Percentiles rank a stretch among this genome's conserved stretches.
phyloP scores from a whole-genome alignment of 2,113 vertebrate species.

The Chiloscyllium plagiosum region DNA sequence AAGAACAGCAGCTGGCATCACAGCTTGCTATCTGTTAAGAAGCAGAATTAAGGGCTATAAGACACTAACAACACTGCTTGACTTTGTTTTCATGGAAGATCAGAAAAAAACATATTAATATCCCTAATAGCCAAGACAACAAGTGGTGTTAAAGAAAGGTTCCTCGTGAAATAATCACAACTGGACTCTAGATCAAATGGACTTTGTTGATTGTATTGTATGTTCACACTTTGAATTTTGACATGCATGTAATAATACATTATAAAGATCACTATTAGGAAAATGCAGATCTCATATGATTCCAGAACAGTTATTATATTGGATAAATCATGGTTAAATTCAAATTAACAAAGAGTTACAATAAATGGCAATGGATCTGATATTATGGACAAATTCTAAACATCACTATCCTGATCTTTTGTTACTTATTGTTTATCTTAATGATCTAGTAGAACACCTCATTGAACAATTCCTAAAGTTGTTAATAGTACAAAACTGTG shows the following conservation, averaged over 20 bases:
- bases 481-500: neutral
- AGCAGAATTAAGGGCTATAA: neutral
- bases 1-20: neutral
- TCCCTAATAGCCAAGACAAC: neutral
- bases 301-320: neutral
- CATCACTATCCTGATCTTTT: neutral
- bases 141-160: neutral
- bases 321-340: neutral
- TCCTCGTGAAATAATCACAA: neutral
- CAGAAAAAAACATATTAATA: neutral
- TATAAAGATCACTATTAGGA: neutral
- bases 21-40: neutral
- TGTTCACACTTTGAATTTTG: neutral
- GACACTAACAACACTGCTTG: neutral
- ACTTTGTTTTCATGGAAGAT: neutral
- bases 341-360: neutral
- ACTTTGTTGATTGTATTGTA: neutral
- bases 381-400: neutral
- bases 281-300: neutral
- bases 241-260: neutral
- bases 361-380: neutral
- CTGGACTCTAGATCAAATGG: neutral
- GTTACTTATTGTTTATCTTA: neutral
- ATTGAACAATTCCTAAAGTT: neutral
- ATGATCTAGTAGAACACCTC: neutral